Percentiles rank a stretch among this genome's conserved stretches.
These are phyloP conservation scores for Acanthisitta chloris DNA, from an alignment of 2,113 vertebrate species.

Conservation along the genomic window DNA sequence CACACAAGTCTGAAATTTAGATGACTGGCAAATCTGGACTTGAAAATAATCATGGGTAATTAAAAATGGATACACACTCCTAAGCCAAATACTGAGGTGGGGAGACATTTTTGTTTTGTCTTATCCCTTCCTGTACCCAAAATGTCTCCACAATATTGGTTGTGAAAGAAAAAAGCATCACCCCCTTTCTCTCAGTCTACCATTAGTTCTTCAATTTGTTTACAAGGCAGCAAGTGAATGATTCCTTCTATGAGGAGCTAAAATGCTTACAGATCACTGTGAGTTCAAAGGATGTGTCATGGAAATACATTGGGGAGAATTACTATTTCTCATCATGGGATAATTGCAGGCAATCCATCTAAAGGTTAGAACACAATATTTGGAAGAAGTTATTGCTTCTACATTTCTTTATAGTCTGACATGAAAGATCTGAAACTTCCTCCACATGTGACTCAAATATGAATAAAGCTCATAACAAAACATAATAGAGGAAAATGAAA, in stretches of 20 bases:
- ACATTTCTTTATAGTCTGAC: conserved; percentile 18
- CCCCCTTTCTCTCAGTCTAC: not conserved
- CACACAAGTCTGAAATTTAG: not conserved
- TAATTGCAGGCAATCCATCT: conserved; percentile 13
- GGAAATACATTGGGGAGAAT: not conserved
- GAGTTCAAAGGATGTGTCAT: conserved; percentile 21
- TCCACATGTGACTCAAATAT: not conserved
- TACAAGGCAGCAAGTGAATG: not conserved
- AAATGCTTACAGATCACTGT: not conserved
- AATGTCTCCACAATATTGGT: not conserved
- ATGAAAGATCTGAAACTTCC: conserved; percentile 15
- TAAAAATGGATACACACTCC: not conserved
- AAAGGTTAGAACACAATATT: conserved; percentile 25
- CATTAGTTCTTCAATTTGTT: not conserved
- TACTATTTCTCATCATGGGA: not conserved
- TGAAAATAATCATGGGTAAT: not conserved
- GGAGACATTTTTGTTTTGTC: not conserved
- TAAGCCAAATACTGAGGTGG: not conserved
- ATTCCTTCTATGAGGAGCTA: not conserved
- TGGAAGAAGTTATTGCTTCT: conserved; percentile 18
- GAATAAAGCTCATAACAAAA: conserved; percentile 16
- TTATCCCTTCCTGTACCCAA: not conserved
- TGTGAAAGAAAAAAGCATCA: not conserved
- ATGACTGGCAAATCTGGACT: not conserved
- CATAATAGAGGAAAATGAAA: conserved; percentile 19